A percentile compares a stretch with the other conserved stretches of the same genome.
Conservation (phyloP, 2,888 invertebrate species). For the Podabrus alpinus region DNA sequence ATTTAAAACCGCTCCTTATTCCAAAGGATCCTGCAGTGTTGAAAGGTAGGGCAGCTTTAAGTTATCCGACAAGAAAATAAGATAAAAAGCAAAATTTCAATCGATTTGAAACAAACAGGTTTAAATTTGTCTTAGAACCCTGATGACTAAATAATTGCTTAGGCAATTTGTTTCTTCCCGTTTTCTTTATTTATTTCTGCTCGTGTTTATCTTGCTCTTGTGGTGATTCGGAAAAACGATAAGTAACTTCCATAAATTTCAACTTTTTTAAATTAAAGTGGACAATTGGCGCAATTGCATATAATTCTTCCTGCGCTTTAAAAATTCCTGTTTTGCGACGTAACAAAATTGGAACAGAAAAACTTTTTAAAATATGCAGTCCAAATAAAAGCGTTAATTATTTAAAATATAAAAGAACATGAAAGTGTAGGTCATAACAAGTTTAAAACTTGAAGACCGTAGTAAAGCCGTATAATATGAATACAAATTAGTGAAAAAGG, state of each 20-base stretch:
- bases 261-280: not conserved
- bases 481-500: slow-evolving; percentile 9
- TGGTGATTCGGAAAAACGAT: not conserved
- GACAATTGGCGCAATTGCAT: not conserved
- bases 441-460: not conserved
- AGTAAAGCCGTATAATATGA: slow-evolving; percentile 4
- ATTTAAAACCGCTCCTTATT: not conserved
- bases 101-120: not conserved
- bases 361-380: not conserved
- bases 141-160: not conserved
- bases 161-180: not conserved
- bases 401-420: not conserved
- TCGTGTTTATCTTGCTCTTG: not conserved
- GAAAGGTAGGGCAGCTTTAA: not conserved
- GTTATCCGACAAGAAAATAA: not conserved
- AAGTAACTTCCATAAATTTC: not conserved
- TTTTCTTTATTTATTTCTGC: not conserved
- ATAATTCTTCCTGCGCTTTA: not conserved
- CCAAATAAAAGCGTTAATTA: not conserved
- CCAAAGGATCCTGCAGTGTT: not conserved
- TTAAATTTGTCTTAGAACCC: not conserved
- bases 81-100: not conserved
- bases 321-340: not conserved
- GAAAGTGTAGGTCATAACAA: not conserved
- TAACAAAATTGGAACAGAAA: not conserved